phyloP scores from a whole-genome alignment of 2,797 vertebrate genomes.

The Epinephelus awoara region DNA sequence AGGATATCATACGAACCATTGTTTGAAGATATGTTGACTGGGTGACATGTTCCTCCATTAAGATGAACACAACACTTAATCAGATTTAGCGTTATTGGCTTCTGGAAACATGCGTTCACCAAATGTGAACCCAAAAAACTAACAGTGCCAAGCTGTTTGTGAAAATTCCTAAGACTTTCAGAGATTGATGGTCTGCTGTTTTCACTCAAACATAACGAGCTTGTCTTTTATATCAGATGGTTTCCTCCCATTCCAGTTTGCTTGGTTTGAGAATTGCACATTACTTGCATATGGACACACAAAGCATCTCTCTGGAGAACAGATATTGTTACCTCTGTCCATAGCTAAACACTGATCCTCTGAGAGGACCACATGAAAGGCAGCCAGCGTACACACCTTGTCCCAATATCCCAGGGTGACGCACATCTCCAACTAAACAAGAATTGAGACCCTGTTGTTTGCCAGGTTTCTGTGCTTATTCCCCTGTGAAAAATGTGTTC shows the following conservation, averaged over 20 bases:
- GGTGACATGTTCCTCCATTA: background rate
- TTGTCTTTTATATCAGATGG: background rate
- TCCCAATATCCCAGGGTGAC: slow-evolving; percentile 32
- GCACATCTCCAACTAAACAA: slow-evolving; percentile 29
- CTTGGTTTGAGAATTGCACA: background rate
- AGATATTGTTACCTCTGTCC: slow-evolving; percentile 30
- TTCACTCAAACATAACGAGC: background rate
- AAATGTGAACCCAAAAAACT: background rate
- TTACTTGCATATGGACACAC: slow-evolving; percentile 4
- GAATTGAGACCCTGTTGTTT: slow-evolving; percentile 12
- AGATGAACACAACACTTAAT: background rate
- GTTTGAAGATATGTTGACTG: no score
- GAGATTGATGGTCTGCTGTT: background rate
- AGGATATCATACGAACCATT: no score
- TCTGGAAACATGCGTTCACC: background rate
- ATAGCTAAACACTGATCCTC: slow-evolving; percentile 27
- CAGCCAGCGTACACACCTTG: slow-evolving; percentile 35
- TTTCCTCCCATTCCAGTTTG: background rate
- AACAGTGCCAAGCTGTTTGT: background rate
- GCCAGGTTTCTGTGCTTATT: background rate
- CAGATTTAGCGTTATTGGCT: background rate
- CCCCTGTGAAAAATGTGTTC: slow-evolving; percentile 3
- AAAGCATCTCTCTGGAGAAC: background rate
- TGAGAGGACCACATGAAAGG: slow-evolving; percentile 6
- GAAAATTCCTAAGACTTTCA: background rate